phyloP scores from a whole-genome alignment of 2,797 vertebrate genomes.

The Spea hammondii region DNA sequence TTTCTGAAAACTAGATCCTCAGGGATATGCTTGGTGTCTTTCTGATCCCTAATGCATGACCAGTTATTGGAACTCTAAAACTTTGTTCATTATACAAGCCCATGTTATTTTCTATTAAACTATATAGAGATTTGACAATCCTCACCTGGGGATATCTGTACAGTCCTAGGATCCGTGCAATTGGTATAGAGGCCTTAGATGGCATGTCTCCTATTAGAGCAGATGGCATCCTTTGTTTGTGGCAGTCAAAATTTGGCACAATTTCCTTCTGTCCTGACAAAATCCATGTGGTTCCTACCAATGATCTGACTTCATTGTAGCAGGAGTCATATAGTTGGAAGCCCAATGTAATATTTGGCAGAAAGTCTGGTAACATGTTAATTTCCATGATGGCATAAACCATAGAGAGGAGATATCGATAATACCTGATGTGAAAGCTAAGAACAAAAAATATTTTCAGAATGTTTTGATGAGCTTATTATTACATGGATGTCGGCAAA shows the following conservation, averaged over 20 bases:
- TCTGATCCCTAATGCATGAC: too few relatives aligned
- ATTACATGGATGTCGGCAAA: too few relatives aligned
- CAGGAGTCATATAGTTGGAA: conserved; percentile 45
- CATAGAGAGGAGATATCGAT: conserved; percentile 38
- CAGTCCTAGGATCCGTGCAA: conserved; percentile 40
- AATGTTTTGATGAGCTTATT: too few relatives aligned
- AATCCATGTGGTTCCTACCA: conserved; percentile 38
- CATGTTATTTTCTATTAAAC: too few relatives aligned
- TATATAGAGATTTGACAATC: too few relatives aligned
- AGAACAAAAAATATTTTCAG: not conserved
- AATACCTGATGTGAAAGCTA: conserved; percentile 48
- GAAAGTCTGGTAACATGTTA: conserved; percentile 21
- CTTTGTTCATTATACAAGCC: too few relatives aligned
- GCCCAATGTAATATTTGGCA: conserved; percentile 43
- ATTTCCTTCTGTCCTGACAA: conserved; percentile 32
- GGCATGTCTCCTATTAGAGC: conserved; percentile 41
- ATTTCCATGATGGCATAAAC: conserved; percentile 39
- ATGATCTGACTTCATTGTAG: conserved; percentile 36
- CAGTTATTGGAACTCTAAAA: too few relatives aligned
- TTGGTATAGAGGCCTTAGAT: conserved; percentile 44
- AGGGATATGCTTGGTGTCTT: too few relatives aligned
- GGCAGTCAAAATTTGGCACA: conserved; percentile 40
- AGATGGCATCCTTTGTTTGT: conserved; percentile 5
- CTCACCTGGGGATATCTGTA: conserved; percentile 42
- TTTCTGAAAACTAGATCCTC: too few relatives aligned